A percentile compares a stretch with the other conserved stretches of the same genome.
These are phyloP conservation scores for Galeopterus variegatus DNA, from an alignment of 2,113 vertebrate species.

Conservation along the genomic window DNA sequence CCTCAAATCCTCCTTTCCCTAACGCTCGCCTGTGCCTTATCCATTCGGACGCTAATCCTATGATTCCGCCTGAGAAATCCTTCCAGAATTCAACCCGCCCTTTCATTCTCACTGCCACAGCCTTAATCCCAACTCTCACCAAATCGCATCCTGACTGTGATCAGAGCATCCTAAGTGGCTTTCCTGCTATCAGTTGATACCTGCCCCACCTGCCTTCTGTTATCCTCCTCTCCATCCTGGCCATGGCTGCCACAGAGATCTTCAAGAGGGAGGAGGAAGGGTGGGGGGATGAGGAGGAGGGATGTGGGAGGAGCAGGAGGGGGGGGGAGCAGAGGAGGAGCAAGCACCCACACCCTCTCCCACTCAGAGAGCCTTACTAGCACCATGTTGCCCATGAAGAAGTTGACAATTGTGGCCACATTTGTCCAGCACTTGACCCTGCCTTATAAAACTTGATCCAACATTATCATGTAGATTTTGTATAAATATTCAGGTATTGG, in stretches of 20 bases:
- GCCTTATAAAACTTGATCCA: background rate
- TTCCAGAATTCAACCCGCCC: background rate
- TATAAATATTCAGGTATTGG: background rate
- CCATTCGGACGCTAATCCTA: background rate
- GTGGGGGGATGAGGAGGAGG: background rate
- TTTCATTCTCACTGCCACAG: rapidly evolving
- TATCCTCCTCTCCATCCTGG: background rate
- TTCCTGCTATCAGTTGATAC: rapidly evolving
- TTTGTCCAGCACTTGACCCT: background rate
- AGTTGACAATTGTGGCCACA: background rate
- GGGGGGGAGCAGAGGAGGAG: background rate
- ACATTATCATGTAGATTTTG: background rate
- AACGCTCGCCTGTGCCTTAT: background rate
- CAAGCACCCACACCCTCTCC: too few relatives aligned
- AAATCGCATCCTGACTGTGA: background rate
- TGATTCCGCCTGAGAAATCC: background rate
- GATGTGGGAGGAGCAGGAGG: background rate
- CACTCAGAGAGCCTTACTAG: background rate
- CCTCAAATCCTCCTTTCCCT: background rate
- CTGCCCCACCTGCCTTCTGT: too few relatives aligned
- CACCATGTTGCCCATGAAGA: background rate
- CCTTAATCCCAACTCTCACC: background rate
- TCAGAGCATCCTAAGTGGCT: background rate
- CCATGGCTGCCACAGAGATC: background rate
- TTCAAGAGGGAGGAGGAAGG: background rate